Base-by-base conservation (phyloP, 2,888 invertebrate genomes). In the Cataglyphis cursor region DNA sequence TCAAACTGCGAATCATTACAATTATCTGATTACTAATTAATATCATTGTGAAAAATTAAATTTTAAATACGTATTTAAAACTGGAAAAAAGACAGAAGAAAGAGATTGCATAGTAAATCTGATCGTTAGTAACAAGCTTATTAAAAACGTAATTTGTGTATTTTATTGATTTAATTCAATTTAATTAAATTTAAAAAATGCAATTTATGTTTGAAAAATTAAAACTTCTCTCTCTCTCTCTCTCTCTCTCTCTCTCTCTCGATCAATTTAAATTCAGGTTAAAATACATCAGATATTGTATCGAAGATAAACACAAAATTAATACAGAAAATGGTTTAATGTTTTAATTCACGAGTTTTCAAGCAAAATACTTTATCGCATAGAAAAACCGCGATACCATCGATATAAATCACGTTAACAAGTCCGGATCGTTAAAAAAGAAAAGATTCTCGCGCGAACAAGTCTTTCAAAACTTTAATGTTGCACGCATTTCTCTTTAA, bases 371-470 rank as follows among this genome's bases (percentile, higher is more conserved):
- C 24, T 80, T 70, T 61, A 80, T 72, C 35, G 44, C 74, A 18
- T 31, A 44, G 18, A 61, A 80, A 80, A 80, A 44, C 12, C 48
- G 48, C n/a, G 21, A 31, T n/a, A 41, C 31, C 24, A 31, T n/a
- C n/a, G n/a, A n/a, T 78, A 35, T 72, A 80, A 80, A 80, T 80
- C 78, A 73, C 73, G 73, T 44, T 78, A 78, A 78, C 44, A 72
- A 72, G 44, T 73, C 48, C 44, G 8, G 78, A 78, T 59, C 78
- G 59, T 78, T 80, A 72, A 44, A 24, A 31, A 38, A 57, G 44
- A 78, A 80, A 70, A 44, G 31, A 28, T 35, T 31, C 21, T 21
- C 31, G 51, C n/a, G 48, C 44, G 78, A 57, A 78, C 65, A 78
- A 72, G 73, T 59, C 73, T 59, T 38, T 48, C 35, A 73, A 72